Percentiles rank a stretch among this genome's conserved stretches.
Conservation (phyloP, 1,140 invertebrate genomes). For the Gonioctena quinquepunctata region DNA sequence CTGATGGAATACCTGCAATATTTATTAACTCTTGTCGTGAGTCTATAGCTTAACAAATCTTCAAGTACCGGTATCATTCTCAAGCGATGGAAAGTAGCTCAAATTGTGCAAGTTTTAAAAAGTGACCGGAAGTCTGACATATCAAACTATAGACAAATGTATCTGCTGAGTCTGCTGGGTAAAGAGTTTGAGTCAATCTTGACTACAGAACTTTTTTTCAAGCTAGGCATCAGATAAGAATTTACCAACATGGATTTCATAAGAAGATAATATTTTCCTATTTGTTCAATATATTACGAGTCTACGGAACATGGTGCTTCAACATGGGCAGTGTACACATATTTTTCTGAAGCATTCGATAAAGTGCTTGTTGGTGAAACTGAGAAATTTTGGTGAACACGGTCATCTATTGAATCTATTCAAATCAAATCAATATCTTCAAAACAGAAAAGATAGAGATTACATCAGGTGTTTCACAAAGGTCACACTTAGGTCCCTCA, state of each 20-base stretch:
- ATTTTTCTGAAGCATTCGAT: neutral
- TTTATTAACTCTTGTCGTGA: slow-evolving; percentile 1
- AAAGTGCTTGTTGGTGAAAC: neutral
- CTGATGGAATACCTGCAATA: slow-evolving; percentile 14
- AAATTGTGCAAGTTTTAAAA: neutral
- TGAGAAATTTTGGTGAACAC: neutral
- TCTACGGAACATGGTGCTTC: neutral
- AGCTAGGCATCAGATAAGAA: neutral
- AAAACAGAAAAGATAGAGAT: neutral
- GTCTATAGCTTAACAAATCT: slow-evolving; percentile 12
- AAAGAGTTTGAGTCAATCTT: neutral
- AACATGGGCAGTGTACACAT: neutral
- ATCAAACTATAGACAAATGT: neutral
- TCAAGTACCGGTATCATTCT: neutral
- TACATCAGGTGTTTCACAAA: slow-evolving; percentile 15
- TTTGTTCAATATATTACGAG: neutral
- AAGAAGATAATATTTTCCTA: too few relatives aligned
- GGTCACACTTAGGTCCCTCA: neutral
- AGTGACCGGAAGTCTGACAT: neutral
- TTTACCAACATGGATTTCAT: neutral
- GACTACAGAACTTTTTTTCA: neutral
- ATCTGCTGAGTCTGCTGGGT: neutral
- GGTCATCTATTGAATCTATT: neutral
- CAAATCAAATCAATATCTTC: neutral
- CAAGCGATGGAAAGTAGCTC: slow-evolving; percentile 2